A percentile compares a stretch with the other conserved stretches of the same genome.
Evolutionary conservation across 2,113 vertebrate genomes (phyloP).

Genomic region (Mustelus asterias): DNA sequence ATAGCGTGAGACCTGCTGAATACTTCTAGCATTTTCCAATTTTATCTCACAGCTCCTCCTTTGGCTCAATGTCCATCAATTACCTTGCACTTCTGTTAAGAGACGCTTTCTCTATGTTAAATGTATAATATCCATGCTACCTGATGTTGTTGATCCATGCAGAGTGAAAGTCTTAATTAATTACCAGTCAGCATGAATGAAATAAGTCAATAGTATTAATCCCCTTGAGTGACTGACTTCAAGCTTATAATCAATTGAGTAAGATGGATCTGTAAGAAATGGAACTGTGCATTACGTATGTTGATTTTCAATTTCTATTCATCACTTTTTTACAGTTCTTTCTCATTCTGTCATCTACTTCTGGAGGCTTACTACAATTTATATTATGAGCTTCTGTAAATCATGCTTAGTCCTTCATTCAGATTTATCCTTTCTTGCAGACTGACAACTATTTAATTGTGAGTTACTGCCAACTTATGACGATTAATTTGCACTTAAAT

Average conservation of each 20-base stretch:
- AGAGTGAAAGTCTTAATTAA: not conserved
- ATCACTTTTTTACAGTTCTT: not conserved
- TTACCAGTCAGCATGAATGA: not conserved
- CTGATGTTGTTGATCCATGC: not conserved
- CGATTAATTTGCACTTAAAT: not conserved
- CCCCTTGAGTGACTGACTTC: not conserved
- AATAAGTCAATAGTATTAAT: not conserved
- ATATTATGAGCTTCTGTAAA: not conserved
- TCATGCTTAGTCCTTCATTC: not conserved
- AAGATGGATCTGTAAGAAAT: not conserved
- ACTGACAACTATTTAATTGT: not conserved
- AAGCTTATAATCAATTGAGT: not conserved
- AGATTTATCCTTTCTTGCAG: not conserved
- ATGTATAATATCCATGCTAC: not conserved
- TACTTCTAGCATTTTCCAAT: not conserved
- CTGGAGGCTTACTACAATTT: not conserved
- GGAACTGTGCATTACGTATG: not conserved
- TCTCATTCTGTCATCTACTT: not conserved
- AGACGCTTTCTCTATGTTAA: not conserved
- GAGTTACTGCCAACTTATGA: not conserved
- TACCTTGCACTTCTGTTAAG: not conserved
- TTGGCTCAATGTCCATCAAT: not conserved
- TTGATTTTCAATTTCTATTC: constrained; percentile 9
- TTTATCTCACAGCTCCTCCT: not conserved
- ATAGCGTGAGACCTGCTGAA: not conserved